These are phyloP conservation scores for Orussus abietinus DNA, from an alignment of 1,140 invertebrate species.

Conservation along the genomic window DNA sequence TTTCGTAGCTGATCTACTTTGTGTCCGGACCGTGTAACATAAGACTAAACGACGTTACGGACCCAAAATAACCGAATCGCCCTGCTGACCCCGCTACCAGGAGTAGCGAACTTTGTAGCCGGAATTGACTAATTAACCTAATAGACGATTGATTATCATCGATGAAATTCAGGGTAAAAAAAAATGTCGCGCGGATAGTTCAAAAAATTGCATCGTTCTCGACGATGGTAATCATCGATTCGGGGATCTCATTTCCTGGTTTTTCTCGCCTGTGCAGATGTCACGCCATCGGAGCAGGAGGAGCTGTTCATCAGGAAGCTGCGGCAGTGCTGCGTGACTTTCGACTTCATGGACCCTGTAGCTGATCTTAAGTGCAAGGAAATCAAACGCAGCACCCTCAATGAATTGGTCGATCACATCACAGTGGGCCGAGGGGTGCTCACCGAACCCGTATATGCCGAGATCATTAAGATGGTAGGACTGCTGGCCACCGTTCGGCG, in stretches of 20 bases:
- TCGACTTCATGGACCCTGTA: slow-evolving; percentile 99
- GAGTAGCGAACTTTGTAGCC: background rate
- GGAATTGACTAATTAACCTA: background rate
- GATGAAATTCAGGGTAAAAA: no score
- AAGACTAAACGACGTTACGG: no score
- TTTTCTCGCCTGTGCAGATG: no score
- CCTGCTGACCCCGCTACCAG: slow-evolving; percentile 1
- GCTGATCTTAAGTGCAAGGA: slow-evolving; percentile 98
- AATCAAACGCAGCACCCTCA: slow-evolving; percentile 94
- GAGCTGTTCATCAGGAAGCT: slow-evolving; percentile 97
- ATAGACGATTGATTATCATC: no score
- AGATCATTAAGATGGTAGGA: slow-evolving; percentile 93
- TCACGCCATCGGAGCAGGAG: slow-evolving; percentile 89
- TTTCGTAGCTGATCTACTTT: no score
- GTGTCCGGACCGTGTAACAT: no score
- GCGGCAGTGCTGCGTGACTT: slow-evolving; percentile 96
- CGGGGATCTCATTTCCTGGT: no score
- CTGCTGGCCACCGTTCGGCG: background rate
- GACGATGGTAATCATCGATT: no score
- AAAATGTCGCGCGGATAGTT: no score
- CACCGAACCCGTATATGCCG: slow-evolving; percentile 95
- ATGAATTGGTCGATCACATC: slow-evolving; percentile 98
- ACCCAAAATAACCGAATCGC: background rate
- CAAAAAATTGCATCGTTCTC: no score
- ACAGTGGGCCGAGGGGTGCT: slow-evolving; percentile 90